Evolutionary conservation across 2,888 invertebrate genomes (phyloP).

Genomic region (Cephus rjabovi): DNA sequence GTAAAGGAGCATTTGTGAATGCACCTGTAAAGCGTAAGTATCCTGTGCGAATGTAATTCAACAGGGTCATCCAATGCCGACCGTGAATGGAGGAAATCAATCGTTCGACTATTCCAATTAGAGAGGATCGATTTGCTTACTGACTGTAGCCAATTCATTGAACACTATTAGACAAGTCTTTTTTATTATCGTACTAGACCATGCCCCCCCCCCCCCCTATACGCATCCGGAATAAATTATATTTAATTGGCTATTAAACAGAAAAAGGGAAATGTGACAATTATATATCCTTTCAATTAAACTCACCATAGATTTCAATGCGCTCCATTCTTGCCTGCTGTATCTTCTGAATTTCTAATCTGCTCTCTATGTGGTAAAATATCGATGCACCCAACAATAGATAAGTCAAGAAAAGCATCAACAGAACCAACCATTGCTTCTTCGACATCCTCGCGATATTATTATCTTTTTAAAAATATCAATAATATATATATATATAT

Average conservation of each 20-base stretch:
- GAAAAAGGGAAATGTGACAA: background rate
- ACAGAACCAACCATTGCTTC: conserved; percentile 81
- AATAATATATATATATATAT: background rate
- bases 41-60: background rate
- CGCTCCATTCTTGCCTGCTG: conserved; percentile 73
- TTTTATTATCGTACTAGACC: background rate
- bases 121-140: background rate
- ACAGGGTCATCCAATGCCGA: background rate
- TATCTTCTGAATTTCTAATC: conserved; percentile 75
- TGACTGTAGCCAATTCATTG: background rate
- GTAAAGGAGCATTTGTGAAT: background rate
- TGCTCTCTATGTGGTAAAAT: conserved; percentile 85
- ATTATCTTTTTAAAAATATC: background rate
- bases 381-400: conserved; percentile 86
- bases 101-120: background rate
- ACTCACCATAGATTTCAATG: conserved; percentile 79
- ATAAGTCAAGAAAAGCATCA: conserved; percentile 81
- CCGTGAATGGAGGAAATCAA: background rate
- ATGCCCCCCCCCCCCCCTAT: too few relatives aligned
- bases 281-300: conserved; percentile 7
- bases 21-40: background rate
- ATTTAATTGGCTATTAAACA: background rate
- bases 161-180: background rate
- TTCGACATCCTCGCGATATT: conserved; percentile 75
- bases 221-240: background rate